Evolutionary conservation across 2,888 invertebrate species (phyloP).

Genomic region (Cantharis lateralis): DNA sequence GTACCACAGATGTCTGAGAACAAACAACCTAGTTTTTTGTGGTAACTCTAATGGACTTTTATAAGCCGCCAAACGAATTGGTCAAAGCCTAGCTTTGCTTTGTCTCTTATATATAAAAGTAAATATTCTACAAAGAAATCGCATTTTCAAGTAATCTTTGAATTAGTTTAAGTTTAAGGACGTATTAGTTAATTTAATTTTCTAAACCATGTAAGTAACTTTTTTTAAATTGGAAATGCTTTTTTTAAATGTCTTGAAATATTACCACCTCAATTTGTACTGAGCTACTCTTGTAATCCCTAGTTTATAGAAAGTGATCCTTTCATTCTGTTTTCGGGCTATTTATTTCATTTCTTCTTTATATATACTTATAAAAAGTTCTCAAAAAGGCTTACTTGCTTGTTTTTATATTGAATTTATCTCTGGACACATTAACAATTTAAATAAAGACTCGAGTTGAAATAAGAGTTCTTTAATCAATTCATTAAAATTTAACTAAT

Average conservation of each 20-base stretch:
- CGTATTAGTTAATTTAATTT: constrained; percentile 19
- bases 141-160: constrained; percentile 13
- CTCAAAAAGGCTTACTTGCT: not conserved
- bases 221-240: not conserved
- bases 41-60: constrained; percentile 34
- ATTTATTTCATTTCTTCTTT: not conserved
- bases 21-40: constrained; percentile 34
- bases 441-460: not conserved
- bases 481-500: not conserved
- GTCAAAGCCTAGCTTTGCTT: constrained; percentile 32
- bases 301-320: not conserved
- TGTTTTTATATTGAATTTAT: not conserved
- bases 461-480: not conserved
- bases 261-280: not conserved
- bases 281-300: not conserved
- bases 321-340: not conserved
- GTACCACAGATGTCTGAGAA: constrained; percentile 21
- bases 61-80: constrained; percentile 34
- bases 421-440: not conserved
- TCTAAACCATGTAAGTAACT: not conserved
- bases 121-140: constrained; percentile 22
- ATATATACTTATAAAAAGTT: not conserved
- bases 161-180: constrained; percentile 9
- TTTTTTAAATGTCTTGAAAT: not conserved
- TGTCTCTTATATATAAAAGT: constrained; percentile 22